Base-by-base conservation (phyloP, 2,888 invertebrate genomes). In the Drosophila siamana region DNA sequence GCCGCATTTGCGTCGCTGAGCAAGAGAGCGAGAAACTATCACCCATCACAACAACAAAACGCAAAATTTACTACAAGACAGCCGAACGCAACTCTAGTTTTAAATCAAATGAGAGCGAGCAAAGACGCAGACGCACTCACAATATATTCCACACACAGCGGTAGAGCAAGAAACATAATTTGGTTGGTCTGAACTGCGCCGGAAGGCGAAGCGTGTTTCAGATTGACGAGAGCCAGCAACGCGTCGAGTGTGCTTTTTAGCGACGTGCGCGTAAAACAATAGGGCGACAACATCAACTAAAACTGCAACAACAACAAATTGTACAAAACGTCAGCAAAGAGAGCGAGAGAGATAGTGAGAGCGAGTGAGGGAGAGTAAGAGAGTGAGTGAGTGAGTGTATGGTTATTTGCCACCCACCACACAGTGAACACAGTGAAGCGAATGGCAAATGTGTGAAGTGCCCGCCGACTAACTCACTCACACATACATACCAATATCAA, bases 201-300 rank as follows among this genome's bases (percentile, higher is more conserved):
- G 69, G 74, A 73, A 73, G 61, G 69, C 73, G 60, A 71, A 72
- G 72, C 76, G 68, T 72, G 74, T 74, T 71, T 87, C 86, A 85
- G 87, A 87, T 84, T 81, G 75, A 78, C 77, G 76, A 84, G 82
- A 87, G 84, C 77, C 75, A 80, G 85, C 86, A 81, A 85, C 79
- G 82, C 88, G 85, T 80, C 74, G 73, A 82, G 84, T 83, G 70
- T 78, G 75, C 73, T 75, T 78, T 79, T 65, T 62, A 64, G 70
- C 74, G 63, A 71, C 77, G 80, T 81, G 75, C 78, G 78, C 74
- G 74, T 63, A 67, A 74, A 80, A 82, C 77, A 77, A 74, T 70
- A 77, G 83, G 72, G 72, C 81, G 70, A 86, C 66, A 72, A 64
- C 47, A 67, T 65, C 50, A 70, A 52, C 60, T 26, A 66, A 59